A percentile compares a stretch with the other conserved stretches of the same genome.
These are phyloP conservation scores for Pseudochirops corinnae DNA, from an alignment of 2,797 vertebrate genomes.

Conservation along the genomic window DNA sequence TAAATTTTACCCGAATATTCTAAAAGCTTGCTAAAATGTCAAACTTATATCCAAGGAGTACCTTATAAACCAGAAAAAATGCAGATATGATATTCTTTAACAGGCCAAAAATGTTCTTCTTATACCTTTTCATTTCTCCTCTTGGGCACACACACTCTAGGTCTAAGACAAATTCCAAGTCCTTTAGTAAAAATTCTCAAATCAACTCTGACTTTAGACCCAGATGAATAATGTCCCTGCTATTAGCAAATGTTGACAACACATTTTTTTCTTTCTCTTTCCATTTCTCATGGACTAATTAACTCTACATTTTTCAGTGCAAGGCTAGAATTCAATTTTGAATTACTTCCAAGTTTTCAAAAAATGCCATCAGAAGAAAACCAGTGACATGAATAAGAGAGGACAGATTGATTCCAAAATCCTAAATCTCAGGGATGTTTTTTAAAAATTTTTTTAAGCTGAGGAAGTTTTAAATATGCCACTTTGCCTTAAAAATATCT, in stretches of 20 bases:
- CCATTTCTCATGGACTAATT: not conserved
- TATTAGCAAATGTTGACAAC: not conserved
- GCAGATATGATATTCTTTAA: not conserved
- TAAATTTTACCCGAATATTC: not conserved
- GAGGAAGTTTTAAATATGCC: not conserved
- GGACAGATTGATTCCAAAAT: not conserved
- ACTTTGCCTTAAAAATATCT: constrained; percentile 11
- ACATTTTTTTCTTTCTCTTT: not conserved
- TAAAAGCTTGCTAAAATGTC: not conserved
- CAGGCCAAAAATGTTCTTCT: not conserved
- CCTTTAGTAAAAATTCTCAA: not conserved
- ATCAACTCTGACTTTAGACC: not conserved
- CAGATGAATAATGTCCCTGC: not conserved
- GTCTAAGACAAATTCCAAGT: not conserved
- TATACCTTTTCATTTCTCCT: not conserved
- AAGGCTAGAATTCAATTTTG: not conserved
- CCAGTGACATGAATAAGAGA: not conserved
- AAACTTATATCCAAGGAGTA: not conserved
- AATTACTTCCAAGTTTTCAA: not conserved
- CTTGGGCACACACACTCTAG: not conserved
- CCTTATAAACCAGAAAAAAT: not conserved
- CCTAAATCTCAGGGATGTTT: not conserved
- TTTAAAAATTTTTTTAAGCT: not conserved
- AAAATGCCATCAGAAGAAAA: constrained; percentile 21
- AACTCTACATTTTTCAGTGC: constrained; percentile 1